phyloP scores from a whole-genome alignment of 2,113 vertebrate genomes.

The Cricetomys ansorgei region DNA sequence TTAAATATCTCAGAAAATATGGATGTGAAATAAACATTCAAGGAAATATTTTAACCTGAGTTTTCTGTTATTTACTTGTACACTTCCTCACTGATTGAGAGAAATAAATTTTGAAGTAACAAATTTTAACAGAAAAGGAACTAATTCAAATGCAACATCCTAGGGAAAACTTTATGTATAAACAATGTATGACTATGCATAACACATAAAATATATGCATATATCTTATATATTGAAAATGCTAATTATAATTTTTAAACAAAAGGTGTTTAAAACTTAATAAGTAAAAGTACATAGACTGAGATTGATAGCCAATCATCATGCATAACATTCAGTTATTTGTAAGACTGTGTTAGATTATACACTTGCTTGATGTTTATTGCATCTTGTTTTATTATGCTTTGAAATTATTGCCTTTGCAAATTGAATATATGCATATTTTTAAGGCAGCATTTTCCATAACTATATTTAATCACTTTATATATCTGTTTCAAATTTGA shows the following conservation, averaged over 20 bases:
- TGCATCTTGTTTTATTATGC: background rate
- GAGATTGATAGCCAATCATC: background rate
- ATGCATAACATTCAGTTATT: background rate
- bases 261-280: background rate
- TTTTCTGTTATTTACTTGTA: background rate
- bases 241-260: background rate
- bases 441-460: background rate
- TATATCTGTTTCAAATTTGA: background rate
- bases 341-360: background rate
- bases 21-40: background rate
- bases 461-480: too few relatives aligned
- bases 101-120: background rate
- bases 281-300: background rate
- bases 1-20: background rate
- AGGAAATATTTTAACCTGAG: background rate
- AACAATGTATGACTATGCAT: background rate
- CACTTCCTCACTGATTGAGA: conserved; percentile 12
- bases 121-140: conserved; percentile 58
- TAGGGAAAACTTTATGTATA: conserved; percentile 32
- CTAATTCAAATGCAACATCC: background rate
- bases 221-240: background rate
- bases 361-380: background rate
- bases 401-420: background rate
- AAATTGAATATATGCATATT: background rate
- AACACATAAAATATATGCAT: background rate